These are phyloP conservation scores for Micrasema minimum DNA, from an alignment of 1,140 invertebrate genomes.

Conservation along the genomic window DNA sequence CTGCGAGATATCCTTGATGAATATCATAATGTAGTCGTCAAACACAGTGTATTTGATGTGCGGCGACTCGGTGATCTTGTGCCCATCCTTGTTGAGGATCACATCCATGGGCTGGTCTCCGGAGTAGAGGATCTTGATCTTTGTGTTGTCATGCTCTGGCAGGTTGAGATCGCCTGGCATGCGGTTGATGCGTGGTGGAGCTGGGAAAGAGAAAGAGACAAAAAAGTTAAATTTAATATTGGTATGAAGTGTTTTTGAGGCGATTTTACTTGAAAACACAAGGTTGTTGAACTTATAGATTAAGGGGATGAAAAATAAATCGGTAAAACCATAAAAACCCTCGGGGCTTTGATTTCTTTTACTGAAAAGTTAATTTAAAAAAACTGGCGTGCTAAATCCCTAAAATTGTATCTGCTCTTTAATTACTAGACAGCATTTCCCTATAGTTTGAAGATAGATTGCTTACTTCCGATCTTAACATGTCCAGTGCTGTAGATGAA, in stretches of 20 bases:
- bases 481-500: slow-evolving; percentile 86
- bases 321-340: no score
- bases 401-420: no score
- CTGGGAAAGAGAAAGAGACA: slow-evolving; percentile 61
- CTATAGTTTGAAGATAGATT: no score
- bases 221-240: no score
- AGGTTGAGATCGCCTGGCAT: slow-evolving; percentile 90
- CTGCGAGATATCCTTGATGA: slow-evolving; percentile 87
- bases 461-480: slow-evolving; percentile 88
- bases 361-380: no score
- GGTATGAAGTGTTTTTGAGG: no score
- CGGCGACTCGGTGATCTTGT: slow-evolving; percentile 77
- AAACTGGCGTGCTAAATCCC: no score
- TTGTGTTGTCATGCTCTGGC: slow-evolving; percentile 94
- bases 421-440: no score
- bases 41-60: slow-evolving; percentile 94
- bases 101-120: slow-evolving; percentile 94
- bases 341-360: no score
- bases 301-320: no score
- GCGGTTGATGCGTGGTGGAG: slow-evolving; percentile 92
- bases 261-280: no score
- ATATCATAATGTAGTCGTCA: slow-evolving; percentile 95
- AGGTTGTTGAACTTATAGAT: no score
- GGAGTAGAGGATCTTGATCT: slow-evolving; percentile 92
- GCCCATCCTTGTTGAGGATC: slow-evolving; percentile 84